A percentile compares a stretch with the other conserved stretches of the same genome.
Conservation (phyloP, 2,113 vertebrate genomes). For the Rafetus swinhoei region DNA sequence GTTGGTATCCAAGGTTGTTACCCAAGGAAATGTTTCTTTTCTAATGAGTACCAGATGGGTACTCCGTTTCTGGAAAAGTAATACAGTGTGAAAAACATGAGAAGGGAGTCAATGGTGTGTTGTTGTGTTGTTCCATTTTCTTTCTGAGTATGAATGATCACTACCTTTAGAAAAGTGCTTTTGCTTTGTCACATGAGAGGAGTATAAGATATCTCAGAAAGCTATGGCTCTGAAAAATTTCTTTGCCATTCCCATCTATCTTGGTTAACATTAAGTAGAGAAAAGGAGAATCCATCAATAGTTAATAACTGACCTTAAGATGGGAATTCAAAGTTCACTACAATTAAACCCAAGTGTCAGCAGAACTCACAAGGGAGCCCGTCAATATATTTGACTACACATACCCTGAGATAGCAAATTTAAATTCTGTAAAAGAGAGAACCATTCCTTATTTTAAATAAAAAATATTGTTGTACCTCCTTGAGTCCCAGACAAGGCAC, state of each 20-base stretch:
- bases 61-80: constrained; percentile 44
- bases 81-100: background rate
- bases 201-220: constrained; percentile 68
- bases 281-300: constrained; percentile 86
- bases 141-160: constrained; percentile 69
- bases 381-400: constrained; percentile 80
- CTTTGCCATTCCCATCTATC: constrained; percentile 74
- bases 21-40: constrained; percentile 70
- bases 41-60: constrained; percentile 23
- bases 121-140: background rate
- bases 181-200: constrained; percentile 60
- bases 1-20: constrained; percentile 75
- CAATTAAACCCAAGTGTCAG: constrained; percentile 83
- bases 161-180: constrained; percentile 64
- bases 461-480: constrained; percentile 68
- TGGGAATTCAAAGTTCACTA: constrained; percentile 85
- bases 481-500: constrained; percentile 59
- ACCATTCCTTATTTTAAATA: constrained; percentile 71
- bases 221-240: constrained; percentile 77
- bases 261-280: constrained; percentile 85
- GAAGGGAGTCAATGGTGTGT: background rate
- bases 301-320: constrained; percentile 88
- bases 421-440: constrained; percentile 69
- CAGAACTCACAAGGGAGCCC: constrained; percentile 78
- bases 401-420: constrained; percentile 69